Percentiles rank a stretch among this genome's conserved stretches.
phyloP scores from a whole-genome alignment of 2,797 vertebrate genomes.

The Scleropages formosus region DNA sequence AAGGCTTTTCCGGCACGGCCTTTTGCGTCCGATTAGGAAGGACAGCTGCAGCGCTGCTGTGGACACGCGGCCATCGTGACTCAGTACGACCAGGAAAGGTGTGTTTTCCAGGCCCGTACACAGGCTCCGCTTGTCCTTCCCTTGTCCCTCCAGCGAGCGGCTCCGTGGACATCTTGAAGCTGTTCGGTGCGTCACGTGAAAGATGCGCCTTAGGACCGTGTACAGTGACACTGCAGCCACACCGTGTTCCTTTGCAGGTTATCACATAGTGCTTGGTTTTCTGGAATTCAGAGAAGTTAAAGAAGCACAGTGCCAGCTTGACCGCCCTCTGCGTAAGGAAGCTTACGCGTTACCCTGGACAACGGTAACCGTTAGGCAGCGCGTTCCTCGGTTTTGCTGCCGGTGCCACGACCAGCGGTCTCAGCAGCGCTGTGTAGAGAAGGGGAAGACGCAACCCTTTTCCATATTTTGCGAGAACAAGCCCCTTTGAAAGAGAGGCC shows the following conservation, averaged over 20 bases:
- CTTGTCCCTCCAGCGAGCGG: constrained; percentile 1
- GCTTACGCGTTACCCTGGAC: too few species aligned
- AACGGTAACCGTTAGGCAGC: too few species aligned
- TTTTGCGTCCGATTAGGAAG: neutral
- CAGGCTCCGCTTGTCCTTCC: neutral
- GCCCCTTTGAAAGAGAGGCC: constrained; percentile 56
- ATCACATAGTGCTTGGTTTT: too few species aligned
- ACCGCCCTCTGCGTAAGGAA: too few species aligned
- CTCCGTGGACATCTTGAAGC: too few species aligned
- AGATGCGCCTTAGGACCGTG: too few species aligned
- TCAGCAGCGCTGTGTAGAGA: constrained; percentile 39
- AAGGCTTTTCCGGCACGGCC: too few species aligned
- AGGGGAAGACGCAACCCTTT: constrained; percentile 48
- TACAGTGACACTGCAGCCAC: too few species aligned
- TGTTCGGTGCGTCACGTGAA: too few species aligned
- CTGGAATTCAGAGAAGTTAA: too few species aligned
- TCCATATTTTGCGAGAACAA: constrained; percentile 62
- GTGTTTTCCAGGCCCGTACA: neutral
- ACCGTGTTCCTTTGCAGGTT: too few species aligned
- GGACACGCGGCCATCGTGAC: neutral
- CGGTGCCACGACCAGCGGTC: constrained; percentile 47
- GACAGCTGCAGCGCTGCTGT: neutral
- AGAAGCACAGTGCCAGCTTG: too few species aligned
- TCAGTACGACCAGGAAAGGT: neutral
- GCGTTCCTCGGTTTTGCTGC: constrained; percentile 39